A percentile compares a stretch with the other conserved stretches of the same genome.
Evolutionary conservation across 2,888 invertebrate species (phyloP).

Genomic region (Drosophila neotestacea): DNA sequence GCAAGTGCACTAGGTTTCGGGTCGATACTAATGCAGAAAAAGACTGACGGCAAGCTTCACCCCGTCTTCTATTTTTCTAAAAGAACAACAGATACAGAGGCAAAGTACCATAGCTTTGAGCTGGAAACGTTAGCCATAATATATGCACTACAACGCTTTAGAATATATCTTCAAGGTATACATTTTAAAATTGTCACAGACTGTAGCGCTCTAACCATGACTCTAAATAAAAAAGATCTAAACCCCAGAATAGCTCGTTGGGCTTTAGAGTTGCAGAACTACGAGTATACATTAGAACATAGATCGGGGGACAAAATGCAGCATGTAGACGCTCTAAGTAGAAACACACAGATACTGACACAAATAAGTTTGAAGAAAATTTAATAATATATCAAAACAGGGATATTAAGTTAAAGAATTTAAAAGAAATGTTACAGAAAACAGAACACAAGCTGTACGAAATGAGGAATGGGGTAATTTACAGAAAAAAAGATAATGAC

Average conservation of each 20-base stretch:
- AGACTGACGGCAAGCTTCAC: not conserved
- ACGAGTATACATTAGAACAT: not conserved
- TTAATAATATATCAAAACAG: not conserved
- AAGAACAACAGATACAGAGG: not conserved
- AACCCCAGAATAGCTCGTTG: not conserved
- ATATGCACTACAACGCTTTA: not conserved
- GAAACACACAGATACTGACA: not conserved
- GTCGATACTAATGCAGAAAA: not conserved
- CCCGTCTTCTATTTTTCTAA: not conserved
- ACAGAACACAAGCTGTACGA: not conserved
- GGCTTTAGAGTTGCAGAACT: constrained; percentile 3
- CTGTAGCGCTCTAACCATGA: not conserved
- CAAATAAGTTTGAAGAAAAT: not conserved
- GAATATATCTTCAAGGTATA: not conserved
- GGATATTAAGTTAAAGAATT: not conserved
- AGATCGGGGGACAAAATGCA: not conserved
- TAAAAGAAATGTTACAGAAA: not conserved
- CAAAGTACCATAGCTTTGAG: not conserved
- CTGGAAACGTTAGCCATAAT: constrained; percentile 1
- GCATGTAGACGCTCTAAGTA: not conserved
- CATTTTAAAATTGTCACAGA: constrained; percentile 8
- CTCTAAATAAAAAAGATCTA: not conserved
- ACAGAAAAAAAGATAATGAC: not conserved
- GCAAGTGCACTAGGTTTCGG: not conserved
- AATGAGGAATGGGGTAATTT: not conserved